phyloP scores from a whole-genome alignment of 2,113 vertebrate genomes.

The Corythoichthys haematopterus region DNA sequence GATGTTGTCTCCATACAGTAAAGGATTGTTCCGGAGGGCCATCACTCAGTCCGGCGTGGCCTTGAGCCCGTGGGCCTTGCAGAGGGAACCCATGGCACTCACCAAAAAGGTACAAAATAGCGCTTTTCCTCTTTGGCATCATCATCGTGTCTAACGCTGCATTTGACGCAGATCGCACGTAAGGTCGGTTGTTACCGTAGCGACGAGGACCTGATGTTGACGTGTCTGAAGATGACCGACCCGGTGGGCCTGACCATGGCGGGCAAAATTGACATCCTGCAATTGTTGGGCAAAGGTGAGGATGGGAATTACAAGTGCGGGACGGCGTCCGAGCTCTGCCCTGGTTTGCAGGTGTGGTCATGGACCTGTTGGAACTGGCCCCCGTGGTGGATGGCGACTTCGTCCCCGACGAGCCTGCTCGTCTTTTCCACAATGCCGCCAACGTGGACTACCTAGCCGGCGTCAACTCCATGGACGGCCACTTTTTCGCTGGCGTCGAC shows the following conservation, averaged over 20 bases:
- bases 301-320: too few species aligned
- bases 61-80: slow-evolving; percentile 75
- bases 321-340: background rate
- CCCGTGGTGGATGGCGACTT: slow-evolving; percentile 84
- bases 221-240: slow-evolving; percentile 70
- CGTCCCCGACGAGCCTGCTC: slow-evolving; percentile 71
- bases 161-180: slow-evolving; percentile 38
- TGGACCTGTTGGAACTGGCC: slow-evolving; percentile 65
- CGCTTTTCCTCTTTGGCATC: background rate
- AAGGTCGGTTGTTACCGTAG: slow-evolving; percentile 74
- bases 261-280: slow-evolving; percentile 65
- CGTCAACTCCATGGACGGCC: slow-evolving; percentile 80
- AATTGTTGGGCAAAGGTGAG: slow-evolving; percentile 51
- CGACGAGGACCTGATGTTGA: slow-evolving; percentile 63
- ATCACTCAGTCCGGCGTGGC: slow-evolving; percentile 80
- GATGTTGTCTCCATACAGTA: slow-evolving; percentile 79
- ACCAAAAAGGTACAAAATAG: slow-evolving; percentile 65
- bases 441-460: slow-evolving; percentile 78
- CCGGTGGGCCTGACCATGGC: slow-evolving; percentile 71
- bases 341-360: slow-evolving; percentile 58
- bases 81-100: slow-evolving; percentile 73
- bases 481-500: slow-evolving; percentile 73
- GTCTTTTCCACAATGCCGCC: slow-evolving; percentile 73
- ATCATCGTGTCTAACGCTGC: too few species aligned
- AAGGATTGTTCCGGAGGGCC: slow-evolving; percentile 78